Conservation (phyloP, 2,888 invertebrate species). For the Tenthredo distinguenda region DNA sequence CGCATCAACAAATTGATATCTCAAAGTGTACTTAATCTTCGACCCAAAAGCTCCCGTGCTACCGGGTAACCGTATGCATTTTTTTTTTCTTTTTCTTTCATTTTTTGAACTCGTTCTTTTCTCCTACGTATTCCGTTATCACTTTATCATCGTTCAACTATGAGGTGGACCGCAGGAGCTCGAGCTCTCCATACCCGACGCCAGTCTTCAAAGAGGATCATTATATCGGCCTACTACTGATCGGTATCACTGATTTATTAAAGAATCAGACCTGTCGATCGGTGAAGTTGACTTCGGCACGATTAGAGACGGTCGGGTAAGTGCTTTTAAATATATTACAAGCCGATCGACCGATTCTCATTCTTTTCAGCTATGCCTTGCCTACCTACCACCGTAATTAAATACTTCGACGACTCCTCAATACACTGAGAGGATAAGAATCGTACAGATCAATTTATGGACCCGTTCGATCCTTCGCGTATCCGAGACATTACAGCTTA, state of each 20-base stretch:
- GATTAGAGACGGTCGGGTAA: constrained; percentile 19
- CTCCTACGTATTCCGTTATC: background rate
- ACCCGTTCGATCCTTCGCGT: background rate
- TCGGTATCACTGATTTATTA: constrained; percentile 43
- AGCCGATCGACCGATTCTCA: background rate
- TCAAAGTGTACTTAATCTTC: constrained; percentile 45
- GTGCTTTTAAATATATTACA: constrained; percentile 38
- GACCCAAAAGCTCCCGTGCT: constrained; percentile 19
- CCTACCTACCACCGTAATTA: background rate
- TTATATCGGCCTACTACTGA: constrained; percentile 24
- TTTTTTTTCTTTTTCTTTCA: background rate
- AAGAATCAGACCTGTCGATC: constrained; percentile 44
- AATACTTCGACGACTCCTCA: background rate
- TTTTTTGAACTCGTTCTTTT: background rate
- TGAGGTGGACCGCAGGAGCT: background rate
- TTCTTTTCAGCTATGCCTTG: background rate
- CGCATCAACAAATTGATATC: constrained; percentile 50
- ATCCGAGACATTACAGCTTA: background rate
- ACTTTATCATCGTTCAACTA: background rate
- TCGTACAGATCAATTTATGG: background rate
- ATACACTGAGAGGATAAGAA: background rate
- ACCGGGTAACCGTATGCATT: background rate
- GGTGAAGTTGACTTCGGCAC: background rate
- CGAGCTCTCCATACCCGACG: background rate
- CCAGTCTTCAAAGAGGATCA: constrained; percentile 28